Evolutionary conservation across 1,140 invertebrate species (phyloP), one percentile per base, ranked within the genome.

Genomic region (Carposina sasakii): DNA sequence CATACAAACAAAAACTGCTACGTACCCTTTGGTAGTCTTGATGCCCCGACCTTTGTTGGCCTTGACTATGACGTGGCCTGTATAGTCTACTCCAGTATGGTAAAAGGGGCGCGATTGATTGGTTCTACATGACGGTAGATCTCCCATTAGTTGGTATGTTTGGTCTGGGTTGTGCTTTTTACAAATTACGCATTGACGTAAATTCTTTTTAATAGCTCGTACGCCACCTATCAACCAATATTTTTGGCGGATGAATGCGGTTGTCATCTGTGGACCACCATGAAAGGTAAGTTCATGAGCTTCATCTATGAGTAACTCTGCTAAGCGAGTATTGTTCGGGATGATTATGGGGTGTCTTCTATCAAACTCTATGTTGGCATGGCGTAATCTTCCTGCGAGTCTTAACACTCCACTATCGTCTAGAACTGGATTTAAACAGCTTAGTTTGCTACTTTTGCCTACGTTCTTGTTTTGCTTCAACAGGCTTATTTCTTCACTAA

Each of bases 321-420:
- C 30, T 2, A 54, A 17, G 12, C 2, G 6, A 36, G 43, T 26
- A 9, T 54, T 54, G 5, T 33, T 40, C 10, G 13, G 3, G 12
- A 54, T 8, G 16, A 54, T 54, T 10, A 54, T 43, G 6, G 52
- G 52, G 31, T 48, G 37, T 19, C 44, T 47, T 3, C 6, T 36
- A 2, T 73, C 69, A 6, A 63, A 57, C 26, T 66, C 20, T 20
- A 33, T 10, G 31, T 33, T 13, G 9, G 31, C 31, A 33, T 33
- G 31, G 4, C 15, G 9, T 15, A 33, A 15, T 8, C 31, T 8
- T 33, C 31, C 31, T 8, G 9, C 31, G 4, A 33, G 9, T 33
- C 31, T 33, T 13, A 33, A 33, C 5, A 33, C 31, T 10, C 31
- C 31, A 10, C 20, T 17, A 19, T 39, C 36, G 19, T 39, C 36